Base-by-base conservation (phyloP, 2,888 invertebrate genomes). In the Drosophila suboccidentalis region DNA sequence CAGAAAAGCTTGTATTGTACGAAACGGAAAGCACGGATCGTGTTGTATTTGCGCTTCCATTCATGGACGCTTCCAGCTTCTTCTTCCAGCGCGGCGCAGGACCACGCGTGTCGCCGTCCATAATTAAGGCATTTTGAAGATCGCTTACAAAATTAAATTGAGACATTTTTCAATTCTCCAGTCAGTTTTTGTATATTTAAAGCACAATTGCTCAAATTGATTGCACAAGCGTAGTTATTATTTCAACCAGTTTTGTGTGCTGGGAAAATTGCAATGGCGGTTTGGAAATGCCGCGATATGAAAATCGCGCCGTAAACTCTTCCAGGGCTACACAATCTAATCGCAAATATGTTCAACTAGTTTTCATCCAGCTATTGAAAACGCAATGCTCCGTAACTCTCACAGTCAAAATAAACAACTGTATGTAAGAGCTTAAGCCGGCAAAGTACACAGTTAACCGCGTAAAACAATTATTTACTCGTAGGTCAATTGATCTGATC, bases 81-180 rank as follows among this genome's bases (percentile, higher is more conserved):
- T 95, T 96, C 81, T 96, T 96, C 96, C 96, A 97, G 58, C 97
- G 94, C 36, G 97, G 96, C 47, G 94, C 93, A 17, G 97, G 97
- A 0, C 97, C 97, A 85, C 95, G 95, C 10, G 95, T 95, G 84
- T 96, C 96, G 0, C 97, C 96, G 83, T 97, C 97, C 94, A 97
- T 95, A 67, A 95, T 95, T 22, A 96, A 93, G 63, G 96, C 94
- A 93, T 94, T 96, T 82, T 96, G 96, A 71, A 97, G 93, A 93
- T 97, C 97, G 92, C 96, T 96, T 80, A 96, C 93, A 92, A 95
- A 97, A 90, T 95, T 96, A 89, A 97, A 95, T 88, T 97, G 96
- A 49, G 96, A 94, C 97, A 97, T 97, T 75, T 72, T 70, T 3
- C n/a, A 34, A 6, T 57, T 46, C n/a, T 57, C 6, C 6, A 43